Percentiles rank a stretch among this genome's conserved stretches.
Conservation (phyloP, 2,113 vertebrate species). For the Pelodiscus sinensis region DNA sequence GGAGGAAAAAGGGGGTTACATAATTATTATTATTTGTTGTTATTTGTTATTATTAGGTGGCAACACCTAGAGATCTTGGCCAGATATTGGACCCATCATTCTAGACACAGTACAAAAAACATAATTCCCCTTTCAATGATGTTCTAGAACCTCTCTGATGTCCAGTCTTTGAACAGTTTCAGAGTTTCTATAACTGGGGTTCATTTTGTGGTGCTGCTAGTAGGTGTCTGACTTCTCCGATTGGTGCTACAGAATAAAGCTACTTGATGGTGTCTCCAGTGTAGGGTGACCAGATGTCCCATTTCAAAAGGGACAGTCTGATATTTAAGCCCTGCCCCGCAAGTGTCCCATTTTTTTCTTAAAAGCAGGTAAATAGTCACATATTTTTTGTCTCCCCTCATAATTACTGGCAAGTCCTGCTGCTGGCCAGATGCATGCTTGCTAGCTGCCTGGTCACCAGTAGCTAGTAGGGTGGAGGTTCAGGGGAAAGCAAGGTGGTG, state of each 20-base stretch:
- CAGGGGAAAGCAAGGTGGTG: no score
- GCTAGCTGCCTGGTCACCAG: no score
- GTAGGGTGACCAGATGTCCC: no score
- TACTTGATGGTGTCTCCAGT: not conserved
- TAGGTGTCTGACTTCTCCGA: not conserved
- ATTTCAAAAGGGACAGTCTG: no score
- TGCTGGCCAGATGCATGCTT: no score
- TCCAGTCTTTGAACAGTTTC: not conserved
- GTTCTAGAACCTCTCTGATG: not conserved
- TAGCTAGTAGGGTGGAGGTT: no score
- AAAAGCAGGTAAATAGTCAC: no score
- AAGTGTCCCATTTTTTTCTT: no score
- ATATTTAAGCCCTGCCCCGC: no score
- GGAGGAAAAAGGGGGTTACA: no score
- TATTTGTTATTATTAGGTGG: not conserved
- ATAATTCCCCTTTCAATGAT: not conserved
- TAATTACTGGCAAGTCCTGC: no score
- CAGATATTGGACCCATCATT: not conserved
- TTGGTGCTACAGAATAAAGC: not conserved
- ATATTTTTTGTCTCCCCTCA: no score
- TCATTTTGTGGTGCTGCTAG: not conserved
- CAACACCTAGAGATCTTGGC: not conserved
- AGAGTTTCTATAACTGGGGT: not conserved
- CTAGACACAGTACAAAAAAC: not conserved
- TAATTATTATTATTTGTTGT: not conserved